Percentiles rank a stretch among this genome's conserved stretches.
These are phyloP conservation scores for Pristionchus maxplancki DNA, from an alignment of 2,888 invertebrate species.

Conservation along the genomic window DNA sequence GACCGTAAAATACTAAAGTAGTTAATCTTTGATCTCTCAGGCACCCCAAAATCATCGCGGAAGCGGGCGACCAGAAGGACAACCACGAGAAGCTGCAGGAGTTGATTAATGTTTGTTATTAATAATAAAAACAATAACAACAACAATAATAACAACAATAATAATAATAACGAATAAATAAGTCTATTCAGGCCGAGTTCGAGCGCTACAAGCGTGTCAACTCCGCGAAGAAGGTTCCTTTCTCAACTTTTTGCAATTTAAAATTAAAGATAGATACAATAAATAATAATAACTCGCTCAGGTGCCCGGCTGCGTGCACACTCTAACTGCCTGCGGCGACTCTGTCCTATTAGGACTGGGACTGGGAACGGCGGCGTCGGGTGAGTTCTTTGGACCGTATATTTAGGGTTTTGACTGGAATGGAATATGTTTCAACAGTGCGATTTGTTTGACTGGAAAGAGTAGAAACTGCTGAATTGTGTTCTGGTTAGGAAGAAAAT, in stretches of 20 bases:
- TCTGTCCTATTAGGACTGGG: slow-evolving; percentile 74
- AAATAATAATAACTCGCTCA: not conserved
- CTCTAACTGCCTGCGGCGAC: slow-evolving; percentile 75
- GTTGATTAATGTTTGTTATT: slow-evolving; percentile 70
- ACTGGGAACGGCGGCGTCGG: slow-evolving; percentile 62
- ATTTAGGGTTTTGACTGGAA: not conserved
- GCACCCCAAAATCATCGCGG: slow-evolving; percentile 74
- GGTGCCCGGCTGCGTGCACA: slow-evolving; percentile 49
- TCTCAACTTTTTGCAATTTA: not conserved
- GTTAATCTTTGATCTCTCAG: not conserved
- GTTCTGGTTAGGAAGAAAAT: no score
- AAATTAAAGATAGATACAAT: not conserved
- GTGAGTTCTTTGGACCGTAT: not conserved
- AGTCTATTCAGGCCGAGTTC: slow-evolving; percentile 71
- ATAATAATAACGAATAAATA: not conserved
- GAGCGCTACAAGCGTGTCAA: slow-evolving; percentile 74
- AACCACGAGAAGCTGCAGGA: slow-evolving; percentile 73
- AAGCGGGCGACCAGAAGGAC: slow-evolving; percentile 61
- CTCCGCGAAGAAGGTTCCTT: slow-evolving; percentile 71
- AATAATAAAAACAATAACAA: not conserved
- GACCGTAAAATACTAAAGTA: no score
- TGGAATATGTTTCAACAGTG: not conserved
- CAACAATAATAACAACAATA: not conserved
- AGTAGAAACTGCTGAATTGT: no score
- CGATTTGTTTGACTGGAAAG: no score